These are phyloP conservation scores for Hoplodrina blanda DNA, from an alignment of 2,888 invertebrate species.

Conservation along the genomic window DNA sequence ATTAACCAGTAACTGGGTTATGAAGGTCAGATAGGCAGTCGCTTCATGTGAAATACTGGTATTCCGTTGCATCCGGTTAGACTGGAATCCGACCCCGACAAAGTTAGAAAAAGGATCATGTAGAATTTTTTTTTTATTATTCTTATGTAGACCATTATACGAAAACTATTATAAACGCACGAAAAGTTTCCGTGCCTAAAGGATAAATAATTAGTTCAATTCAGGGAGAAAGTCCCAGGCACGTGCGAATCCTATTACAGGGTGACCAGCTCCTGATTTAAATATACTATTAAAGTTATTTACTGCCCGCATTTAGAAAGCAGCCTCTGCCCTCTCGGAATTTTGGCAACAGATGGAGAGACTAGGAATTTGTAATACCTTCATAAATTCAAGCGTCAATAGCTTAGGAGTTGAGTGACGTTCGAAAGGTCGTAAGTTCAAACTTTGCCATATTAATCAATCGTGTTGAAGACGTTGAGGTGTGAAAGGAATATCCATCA, in stretches of 20 bases:
- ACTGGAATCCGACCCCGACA: no score
- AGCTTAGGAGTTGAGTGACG: constrained; percentile 42
- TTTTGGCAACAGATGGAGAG: constrained; percentile 53
- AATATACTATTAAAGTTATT: constrained; percentile 67
- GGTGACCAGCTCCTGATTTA: constrained; percentile 57
- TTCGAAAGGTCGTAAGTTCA: constrained; percentile 31
- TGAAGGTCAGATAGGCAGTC: no score
- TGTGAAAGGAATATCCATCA: constrained; percentile 38
- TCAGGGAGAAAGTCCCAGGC: constrained; percentile 43
- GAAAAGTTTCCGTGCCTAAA: constrained; percentile 38
- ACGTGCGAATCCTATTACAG: constrained; percentile 58
- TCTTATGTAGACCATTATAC: constrained; percentile 2
- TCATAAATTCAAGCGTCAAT: constrained; percentile 54
- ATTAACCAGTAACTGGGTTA: no score
- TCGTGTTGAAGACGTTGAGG: constrained; percentile 8
- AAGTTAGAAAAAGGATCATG: no score
- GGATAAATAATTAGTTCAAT: constrained; percentile 58
- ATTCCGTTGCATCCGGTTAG: no score
- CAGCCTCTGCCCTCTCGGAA: constrained; percentile 34
- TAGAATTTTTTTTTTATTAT: no score
- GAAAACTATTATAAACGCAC: constrained; percentile 23
- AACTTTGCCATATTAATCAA: constrained; percentile 33
- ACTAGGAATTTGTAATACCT: constrained; percentile 52
- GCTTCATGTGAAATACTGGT: no score
- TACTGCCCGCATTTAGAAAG: constrained; percentile 48